Conservation (phyloP, 2,888 invertebrate genomes). For the Pandemis corylana region DNA sequence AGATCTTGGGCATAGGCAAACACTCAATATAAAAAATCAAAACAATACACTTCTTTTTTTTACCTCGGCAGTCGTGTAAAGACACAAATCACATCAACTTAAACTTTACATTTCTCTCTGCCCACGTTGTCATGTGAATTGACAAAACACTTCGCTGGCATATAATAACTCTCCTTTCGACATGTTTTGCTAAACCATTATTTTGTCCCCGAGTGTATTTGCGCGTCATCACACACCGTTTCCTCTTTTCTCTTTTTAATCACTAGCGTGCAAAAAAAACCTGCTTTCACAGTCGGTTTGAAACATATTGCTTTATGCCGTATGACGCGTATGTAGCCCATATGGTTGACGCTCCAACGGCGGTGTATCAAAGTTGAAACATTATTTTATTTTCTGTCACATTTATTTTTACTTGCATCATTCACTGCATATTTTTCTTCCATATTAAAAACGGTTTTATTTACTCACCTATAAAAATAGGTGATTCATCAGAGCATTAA, state of each 20-base stretch:
- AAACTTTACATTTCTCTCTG: neutral
- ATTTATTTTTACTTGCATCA: conserved; percentile 10
- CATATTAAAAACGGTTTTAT: neutral
- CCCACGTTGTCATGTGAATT: neutral
- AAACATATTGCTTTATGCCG: conserved; percentile 53
- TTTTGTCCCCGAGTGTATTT: conserved; percentile 52
- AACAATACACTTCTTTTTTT: too few species aligned
- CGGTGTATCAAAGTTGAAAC: conserved; percentile 15
- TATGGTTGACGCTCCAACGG: conserved; percentile 24
- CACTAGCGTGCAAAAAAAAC: conserved; percentile 49
- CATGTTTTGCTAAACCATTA: conserved; percentile 39
- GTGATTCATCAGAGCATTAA: too few species aligned
- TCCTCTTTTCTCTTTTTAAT: conserved; percentile 49
- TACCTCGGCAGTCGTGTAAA: neutral
- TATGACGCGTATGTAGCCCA: conserved; percentile 31
- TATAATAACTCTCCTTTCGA: conserved; percentile 19
- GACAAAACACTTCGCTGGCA: conserved; percentile 10
- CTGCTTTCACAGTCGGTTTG: conserved; percentile 62
- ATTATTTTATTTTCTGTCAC: conserved; percentile 17
- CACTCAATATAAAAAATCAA: too few species aligned
- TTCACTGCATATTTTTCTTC: neutral
- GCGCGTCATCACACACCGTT: conserved; percentile 49
- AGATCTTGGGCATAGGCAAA: too few species aligned
- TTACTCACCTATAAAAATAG: neutral
- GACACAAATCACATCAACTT: neutral